phyloP scores from a whole-genome alignment of 2,888 invertebrate species.

The Drosophila anomalata region DNA sequence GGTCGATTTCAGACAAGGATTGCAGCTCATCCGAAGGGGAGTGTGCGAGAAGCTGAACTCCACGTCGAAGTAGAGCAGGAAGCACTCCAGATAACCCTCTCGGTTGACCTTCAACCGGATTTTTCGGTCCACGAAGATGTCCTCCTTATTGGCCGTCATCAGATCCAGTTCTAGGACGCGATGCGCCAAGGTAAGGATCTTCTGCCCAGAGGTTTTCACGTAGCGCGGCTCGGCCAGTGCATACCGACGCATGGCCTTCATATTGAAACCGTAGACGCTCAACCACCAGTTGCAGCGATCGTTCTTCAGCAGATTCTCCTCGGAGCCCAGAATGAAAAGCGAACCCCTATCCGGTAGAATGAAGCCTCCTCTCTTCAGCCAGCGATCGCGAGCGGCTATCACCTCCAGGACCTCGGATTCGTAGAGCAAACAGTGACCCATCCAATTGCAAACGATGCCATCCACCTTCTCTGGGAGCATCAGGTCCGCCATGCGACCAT shows the following conservation, averaged over 20 bases:
- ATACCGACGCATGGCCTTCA: slow-evolving; percentile 97
- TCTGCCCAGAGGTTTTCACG: slow-evolving; percentile 2
- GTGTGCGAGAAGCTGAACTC: slow-evolving; percentile 54
- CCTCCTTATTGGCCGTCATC: neutral
- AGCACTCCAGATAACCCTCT: slow-evolving; percentile 51
- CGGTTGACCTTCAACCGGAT: slow-evolving; percentile 33
- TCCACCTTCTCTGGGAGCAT: slow-evolving; percentile 87
- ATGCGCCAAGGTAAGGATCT: slow-evolving; percentile 55
- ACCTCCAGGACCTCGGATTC: slow-evolving; percentile 99
- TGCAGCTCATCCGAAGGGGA: slow-evolving; percentile 45
- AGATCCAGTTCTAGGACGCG: slow-evolving; percentile 48
- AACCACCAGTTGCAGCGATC: slow-evolving; percentile 99
- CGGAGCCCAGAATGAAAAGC: slow-evolving; percentile 94
- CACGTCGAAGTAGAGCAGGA: slow-evolving; percentile 66
- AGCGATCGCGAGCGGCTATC: slow-evolving; percentile 97
- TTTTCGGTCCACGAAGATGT: slow-evolving; percentile 44
- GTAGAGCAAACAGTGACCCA: slow-evolving; percentile 93
- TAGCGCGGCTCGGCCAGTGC: slow-evolving; percentile 94
- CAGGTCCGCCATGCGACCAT: slow-evolving; percentile 71
- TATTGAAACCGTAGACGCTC: slow-evolving; percentile 99
- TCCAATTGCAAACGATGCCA: slow-evolving; percentile 92
- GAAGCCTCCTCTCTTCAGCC: slow-evolving; percentile 95
- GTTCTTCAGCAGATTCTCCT: slow-evolving; percentile 98
- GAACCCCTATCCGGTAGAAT: slow-evolving; percentile 96
- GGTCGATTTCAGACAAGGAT: slow-evolving; percentile 47